phyloP scores from a whole-genome alignment of 2,888 invertebrate genomes.

The Macaria notata region DNA sequence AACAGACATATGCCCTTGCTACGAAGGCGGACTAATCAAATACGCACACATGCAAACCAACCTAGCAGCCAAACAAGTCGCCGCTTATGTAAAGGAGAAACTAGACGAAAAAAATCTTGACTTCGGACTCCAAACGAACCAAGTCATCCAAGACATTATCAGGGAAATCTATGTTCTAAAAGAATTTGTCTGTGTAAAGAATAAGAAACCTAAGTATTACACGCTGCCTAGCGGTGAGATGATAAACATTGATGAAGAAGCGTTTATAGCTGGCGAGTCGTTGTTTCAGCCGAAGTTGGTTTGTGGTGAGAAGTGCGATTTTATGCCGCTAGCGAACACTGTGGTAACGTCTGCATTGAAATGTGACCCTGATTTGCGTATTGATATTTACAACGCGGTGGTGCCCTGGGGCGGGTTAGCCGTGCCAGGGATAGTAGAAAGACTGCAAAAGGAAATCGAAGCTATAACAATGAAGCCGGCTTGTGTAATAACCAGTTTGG shows the following conservation, averaged over 20 bases:
- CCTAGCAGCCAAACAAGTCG: slow-evolving; percentile 47
- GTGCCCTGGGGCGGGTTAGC: slow-evolving; percentile 60
- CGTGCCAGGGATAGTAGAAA: slow-evolving; percentile 50
- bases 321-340: slow-evolving; percentile 49
- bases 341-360: slow-evolving; percentile 45
- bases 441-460: slow-evolving; percentile 52
- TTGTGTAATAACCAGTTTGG: slow-evolving; percentile 45
- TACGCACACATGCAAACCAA: slow-evolving; percentile 59
- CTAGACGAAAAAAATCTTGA: slow-evolving; percentile 41
- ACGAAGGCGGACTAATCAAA: slow-evolving; percentile 57
- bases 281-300: slow-evolving; percentile 58
- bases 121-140: slow-evolving; percentile 32
- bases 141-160: slow-evolving; percentile 47
- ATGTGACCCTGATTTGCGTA: slow-evolving; percentile 55
- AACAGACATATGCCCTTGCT: slow-evolving; percentile 56
- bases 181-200: slow-evolving; percentile 31
- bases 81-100: slow-evolving; percentile 42
- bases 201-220: slow-evolving; percentile 37
- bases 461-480: slow-evolving; percentile 37
- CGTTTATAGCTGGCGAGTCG: slow-evolving; percentile 53
- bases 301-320: slow-evolving; percentile 30
- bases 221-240: slow-evolving; percentile 48
- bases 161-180: slow-evolving; percentile 47
- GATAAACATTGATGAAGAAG: slow-evolving; percentile 55
- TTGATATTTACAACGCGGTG: slow-evolving; percentile 47